Percentiles rank a stretch among this genome's conserved stretches.
These are phyloP conservation scores for Thamnophis elegans DNA, from an alignment of 2,797 vertebrate species.

Conservation along the genomic window DNA sequence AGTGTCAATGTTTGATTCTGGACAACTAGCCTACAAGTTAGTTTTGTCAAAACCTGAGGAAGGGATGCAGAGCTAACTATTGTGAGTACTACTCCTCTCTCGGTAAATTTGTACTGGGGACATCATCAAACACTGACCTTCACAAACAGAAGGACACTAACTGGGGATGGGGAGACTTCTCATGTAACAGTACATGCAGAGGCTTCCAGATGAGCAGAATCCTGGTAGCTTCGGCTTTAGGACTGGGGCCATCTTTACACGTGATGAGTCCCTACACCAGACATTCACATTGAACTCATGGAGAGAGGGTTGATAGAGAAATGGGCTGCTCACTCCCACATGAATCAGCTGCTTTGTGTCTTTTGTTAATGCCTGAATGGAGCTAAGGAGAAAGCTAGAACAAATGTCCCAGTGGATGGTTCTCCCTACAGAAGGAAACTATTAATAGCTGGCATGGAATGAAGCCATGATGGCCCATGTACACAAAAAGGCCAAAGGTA, in stretches of 20 bases:
- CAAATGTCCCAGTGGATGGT: background rate
- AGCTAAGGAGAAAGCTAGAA: background rate
- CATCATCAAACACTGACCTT: background rate
- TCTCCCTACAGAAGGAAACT: background rate
- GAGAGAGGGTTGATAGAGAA: background rate
- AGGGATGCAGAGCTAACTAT: background rate
- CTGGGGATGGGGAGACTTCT: background rate
- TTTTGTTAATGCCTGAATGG: background rate
- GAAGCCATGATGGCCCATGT: background rate
- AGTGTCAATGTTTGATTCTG: background rate
- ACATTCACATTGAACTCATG: background rate
- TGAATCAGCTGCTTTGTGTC: background rate
- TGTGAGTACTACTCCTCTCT: background rate
- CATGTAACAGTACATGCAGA: background rate
- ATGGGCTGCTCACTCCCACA: background rate
- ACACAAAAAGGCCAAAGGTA: background rate
- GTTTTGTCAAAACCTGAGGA: background rate
- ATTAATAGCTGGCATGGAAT: background rate
- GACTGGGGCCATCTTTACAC: background rate
- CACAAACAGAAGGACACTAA: background rate
- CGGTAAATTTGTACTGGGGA: background rate
- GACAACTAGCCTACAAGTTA: background rate
- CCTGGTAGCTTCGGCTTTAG: background rate
- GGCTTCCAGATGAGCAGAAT: background rate
- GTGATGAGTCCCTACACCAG: background rate